A percentile compares a stretch with the other conserved stretches of the same genome.
phyloP scores from a whole-genome alignment of 2,113 vertebrate genomes.

The Rafetus swinhoei region DNA sequence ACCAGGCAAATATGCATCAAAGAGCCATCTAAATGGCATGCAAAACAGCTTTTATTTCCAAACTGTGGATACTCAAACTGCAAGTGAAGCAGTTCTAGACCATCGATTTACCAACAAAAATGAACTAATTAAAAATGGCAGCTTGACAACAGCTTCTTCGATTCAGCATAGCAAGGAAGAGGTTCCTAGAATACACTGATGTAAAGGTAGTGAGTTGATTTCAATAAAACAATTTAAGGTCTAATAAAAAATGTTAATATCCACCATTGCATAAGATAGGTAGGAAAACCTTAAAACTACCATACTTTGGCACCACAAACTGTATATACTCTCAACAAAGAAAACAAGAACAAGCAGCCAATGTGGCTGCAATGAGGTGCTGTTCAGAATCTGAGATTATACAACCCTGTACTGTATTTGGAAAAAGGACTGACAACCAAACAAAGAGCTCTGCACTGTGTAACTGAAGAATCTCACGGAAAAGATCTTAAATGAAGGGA shows the following conservation, averaged over 20 bases:
- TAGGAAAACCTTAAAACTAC: neutral
- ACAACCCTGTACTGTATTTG: neutral
- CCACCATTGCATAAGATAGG: neutral
- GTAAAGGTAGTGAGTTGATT: neutral
- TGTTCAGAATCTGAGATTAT: neutral
- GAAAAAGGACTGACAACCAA: neutral
- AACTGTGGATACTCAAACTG: neutral
- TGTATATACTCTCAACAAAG: neutral
- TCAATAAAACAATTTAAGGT: neutral
- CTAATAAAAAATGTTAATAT: neutral
- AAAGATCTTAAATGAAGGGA: neutral
- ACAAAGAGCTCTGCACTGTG: neutral
- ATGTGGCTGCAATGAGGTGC: rapidly evolving
- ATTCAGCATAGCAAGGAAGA: neutral
- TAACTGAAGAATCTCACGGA: neutral
- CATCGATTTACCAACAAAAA: neutral
- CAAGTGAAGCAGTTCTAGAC: neutral
- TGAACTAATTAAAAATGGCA: neutral
- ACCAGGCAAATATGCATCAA: neutral
- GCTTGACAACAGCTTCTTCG: neutral
- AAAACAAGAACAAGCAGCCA: neutral
- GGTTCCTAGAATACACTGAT: neutral
- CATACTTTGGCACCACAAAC: neutral
- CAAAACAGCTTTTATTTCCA: constrained; percentile 10
- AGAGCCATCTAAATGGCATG: neutral